Percentiles rank a stretch among this genome's conserved stretches.
These are phyloP conservation scores for Amazona vittata DNA, from an alignment of 2,113 vertebrate species.

Conservation along the genomic window DNA sequence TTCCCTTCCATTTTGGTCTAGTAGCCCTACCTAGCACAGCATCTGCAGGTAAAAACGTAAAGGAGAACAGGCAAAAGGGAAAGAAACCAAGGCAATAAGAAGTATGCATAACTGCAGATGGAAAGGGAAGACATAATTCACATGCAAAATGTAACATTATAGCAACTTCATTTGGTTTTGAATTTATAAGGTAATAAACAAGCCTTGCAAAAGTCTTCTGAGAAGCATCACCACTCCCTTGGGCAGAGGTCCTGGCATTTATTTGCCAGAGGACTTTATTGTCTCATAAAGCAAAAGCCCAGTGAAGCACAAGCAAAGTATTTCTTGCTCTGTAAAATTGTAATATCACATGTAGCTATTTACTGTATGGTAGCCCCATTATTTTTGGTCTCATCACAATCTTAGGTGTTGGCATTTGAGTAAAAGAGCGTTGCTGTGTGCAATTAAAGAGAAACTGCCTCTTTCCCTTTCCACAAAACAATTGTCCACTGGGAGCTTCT, in stretches of 20 bases:
- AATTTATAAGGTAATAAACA: conserved; percentile 69
- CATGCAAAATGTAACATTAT: conserved; percentile 68
- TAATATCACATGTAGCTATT: conserved; percentile 38
- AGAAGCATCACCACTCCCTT: conserved; percentile 58
- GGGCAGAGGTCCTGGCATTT: conserved; percentile 69
- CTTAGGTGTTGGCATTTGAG: conserved; percentile 10
- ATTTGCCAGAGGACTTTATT: conserved; percentile 69
- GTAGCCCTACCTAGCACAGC: not conserved
- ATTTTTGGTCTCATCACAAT: conserved; percentile 11
- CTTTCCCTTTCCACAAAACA: not conserved
- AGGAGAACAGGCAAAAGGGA: not conserved
- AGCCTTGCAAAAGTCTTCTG: conserved; percentile 49
- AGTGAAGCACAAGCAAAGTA: conserved; percentile 57
- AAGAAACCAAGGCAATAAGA: not conserved
- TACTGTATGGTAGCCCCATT: conserved; percentile 26
- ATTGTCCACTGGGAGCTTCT: not conserved
- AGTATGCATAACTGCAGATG: not conserved
- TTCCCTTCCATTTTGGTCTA: not conserved
- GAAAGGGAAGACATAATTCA: conserved; percentile 54
- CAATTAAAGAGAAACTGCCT: not conserved
- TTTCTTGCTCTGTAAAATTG: conserved; percentile 58
- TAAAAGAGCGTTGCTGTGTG: not conserved
- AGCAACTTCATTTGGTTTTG: conserved; percentile 68
- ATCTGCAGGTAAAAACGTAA: not conserved
- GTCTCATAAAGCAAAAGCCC: conserved; percentile 73